Evolutionary conservation across 2,797 vertebrate species (phyloP), one percentile per base, ranked within the genome.

Genomic region (Poecile montanus): DNA sequence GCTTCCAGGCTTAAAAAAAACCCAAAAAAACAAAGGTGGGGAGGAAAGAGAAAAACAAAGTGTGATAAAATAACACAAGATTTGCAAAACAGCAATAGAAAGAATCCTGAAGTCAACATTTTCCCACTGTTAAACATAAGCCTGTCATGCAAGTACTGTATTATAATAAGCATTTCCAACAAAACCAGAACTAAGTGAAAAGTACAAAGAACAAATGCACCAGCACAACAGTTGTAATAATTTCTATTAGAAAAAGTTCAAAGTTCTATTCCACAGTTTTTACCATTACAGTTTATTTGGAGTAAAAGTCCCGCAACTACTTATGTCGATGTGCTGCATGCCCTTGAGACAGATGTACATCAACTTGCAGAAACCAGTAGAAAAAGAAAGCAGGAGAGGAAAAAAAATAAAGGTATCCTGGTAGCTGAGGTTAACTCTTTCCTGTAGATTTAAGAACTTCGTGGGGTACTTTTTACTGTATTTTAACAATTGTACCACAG

Each of bases 1-100:
- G 34, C 23, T 47, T 75, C 17, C 23, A 58, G 27, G 16, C n/a
- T 61, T 27, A 13, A 17, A 23, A 14, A 48, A 53, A 65, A 4
- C 25, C 15, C 44, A 53, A 60, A 5, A 27, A 32, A 42, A 11
- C 1, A 3, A 4, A 7, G 13, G 6, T 15, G 6, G 18, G 1
- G 2, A 9, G 9, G 5, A 7, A 12, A 38, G 6, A 40, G 15
- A 8, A 6, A 22, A 44, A 51, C 32, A 29, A 45, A 70, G 19
- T 44, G 45, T 48, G 53, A 63, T 56, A 65, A 93, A 89, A 38
- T 11, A 77, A 66, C 53, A 67, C 25, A 54, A 51, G n/a, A 66
- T 67, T 79, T 62, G 36, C 50, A 60, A n/a, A 77, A 40, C 12
- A 18, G 21, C 47, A 42, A 44, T 72, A 48, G 50, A 67, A 91